Evolutionary conservation across 2,888 invertebrate species (phyloP).

Genomic region (Petrolisthes cinctipes): DNA sequence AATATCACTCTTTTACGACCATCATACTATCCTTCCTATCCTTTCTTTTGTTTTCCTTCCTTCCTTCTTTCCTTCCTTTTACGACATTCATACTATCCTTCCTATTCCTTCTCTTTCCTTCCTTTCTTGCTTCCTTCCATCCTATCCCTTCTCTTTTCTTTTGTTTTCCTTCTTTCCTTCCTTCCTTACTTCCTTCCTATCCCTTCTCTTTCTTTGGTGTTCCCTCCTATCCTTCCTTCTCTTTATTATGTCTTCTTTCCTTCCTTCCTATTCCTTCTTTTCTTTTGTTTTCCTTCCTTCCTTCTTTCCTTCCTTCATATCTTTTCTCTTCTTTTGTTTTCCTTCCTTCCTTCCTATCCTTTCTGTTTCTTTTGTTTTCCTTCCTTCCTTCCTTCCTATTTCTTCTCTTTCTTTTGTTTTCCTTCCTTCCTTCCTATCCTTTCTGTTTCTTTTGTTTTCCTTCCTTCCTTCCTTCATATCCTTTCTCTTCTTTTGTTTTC

Average conservation of each 20-base stretch:
- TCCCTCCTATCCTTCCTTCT: background rate
- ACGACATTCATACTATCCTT: background rate
- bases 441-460: background rate
- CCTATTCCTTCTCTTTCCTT: background rate
- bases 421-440: background rate
- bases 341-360: background rate
- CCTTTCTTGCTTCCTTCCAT: background rate
- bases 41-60: background rate
- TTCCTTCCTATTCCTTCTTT: background rate
- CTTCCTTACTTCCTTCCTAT: background rate
- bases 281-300: background rate
- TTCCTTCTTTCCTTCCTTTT: background rate
- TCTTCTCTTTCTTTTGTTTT: background rate
- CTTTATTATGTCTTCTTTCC: background rate
- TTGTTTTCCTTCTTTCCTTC: constrained; percentile 4
- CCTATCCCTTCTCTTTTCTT: background rate
- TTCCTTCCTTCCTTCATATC: background rate
- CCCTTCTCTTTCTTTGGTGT: constrained; percentile 2
- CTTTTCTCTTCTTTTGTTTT: background rate
- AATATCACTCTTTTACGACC: background rate
- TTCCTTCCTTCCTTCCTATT: background rate
- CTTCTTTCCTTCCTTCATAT: background rate
- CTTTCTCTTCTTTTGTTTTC: background rate
- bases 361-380: too few species aligned
- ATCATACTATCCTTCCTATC: background rate